Base-by-base conservation (phyloP, 2,888 invertebrate genomes). In the Polydrusus pterygomalis region DNA sequence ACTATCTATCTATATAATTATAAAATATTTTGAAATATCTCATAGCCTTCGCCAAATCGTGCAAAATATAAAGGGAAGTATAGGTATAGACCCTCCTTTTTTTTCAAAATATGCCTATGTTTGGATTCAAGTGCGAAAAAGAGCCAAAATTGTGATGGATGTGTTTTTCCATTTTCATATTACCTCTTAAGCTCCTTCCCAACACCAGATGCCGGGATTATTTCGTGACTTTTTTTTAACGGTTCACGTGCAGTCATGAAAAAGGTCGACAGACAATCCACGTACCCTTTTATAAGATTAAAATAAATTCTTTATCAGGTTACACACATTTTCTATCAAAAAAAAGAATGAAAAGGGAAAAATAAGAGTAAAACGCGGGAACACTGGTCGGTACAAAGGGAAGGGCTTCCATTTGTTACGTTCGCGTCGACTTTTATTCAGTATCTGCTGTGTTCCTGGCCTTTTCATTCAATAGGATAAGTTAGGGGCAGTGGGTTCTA, bases 271-370 rank as follows among this genome's bases (percentile, higher is more conserved):
- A 38, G 18, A 47, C 34, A 38, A 17, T n/a, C 18, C 56, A 34
- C 56, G 34, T 15, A 56, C 34, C 67, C 67, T 54, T 68, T 68
- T 17, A 54, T 40, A 40, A 18, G 54, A 68, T 68, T 68, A 68
- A 68, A 51, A 68, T 68, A 15, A 68, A 68, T 68, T 68, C 38
- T 68, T 68, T 68, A 68, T 68, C 54, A 17, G 40, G 56, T 34
- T 56, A 56, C 56, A 15, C 34, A 15, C 56, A 34, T 34, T 54
- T 68, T 68, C 5, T 38, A 54, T 25, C 17, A 56, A 34, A 34
- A 56, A 15, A 56, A 56, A 15, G 34, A 56, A 56, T 34, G 34
- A 34, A 56, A 56, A 68, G 54, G 67, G 38, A 40, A 68, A 68
- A 68, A 68, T 65, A 30, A 49, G 56, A 34, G 67, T 34, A 54